These are phyloP conservation scores for Pogonognathellus flavescens DNA, from an alignment of 1,140 invertebrate species.

Conservation along the genomic window DNA sequence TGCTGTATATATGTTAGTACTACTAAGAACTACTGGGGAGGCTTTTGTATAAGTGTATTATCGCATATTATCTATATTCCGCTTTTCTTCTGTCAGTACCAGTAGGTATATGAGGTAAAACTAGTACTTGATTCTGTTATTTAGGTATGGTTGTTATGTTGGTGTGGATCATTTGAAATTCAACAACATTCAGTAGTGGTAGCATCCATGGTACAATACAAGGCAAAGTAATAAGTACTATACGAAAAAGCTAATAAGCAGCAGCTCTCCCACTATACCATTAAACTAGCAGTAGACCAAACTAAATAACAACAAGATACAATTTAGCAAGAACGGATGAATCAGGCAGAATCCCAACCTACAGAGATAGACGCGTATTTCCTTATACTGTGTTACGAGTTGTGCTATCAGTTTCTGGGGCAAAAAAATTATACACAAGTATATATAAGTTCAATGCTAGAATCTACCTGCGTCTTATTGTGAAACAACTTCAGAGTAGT, in stretches of 20 bases:
- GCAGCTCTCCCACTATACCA: background rate
- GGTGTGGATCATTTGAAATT: no score
- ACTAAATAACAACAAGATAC: background rate
- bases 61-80: background rate
- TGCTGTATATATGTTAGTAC: background rate
- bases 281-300: background rate
- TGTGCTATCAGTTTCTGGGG: constrained; percentile 26
- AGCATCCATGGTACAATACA: background rate
- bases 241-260: background rate
- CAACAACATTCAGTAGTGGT: no score
- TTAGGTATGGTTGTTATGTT: no score
- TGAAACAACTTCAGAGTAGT: background rate
- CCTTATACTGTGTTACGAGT: constrained; percentile 9
- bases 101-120: no score
- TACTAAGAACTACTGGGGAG: background rate
- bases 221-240: constrained; percentile 3
- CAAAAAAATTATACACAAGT: constrained; percentile 32
- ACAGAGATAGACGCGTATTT: constrained; percentile 27
- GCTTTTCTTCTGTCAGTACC: no score
- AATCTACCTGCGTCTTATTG: constrained; percentile 19
- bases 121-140: no score
- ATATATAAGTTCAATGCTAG: constrained; percentile 47
- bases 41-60: no score
- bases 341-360: constrained; percentile 29
- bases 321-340: constrained; percentile 35